Base-by-base conservation (phyloP, 2,113 vertebrate species). In the Cavia porcellus region DNA sequence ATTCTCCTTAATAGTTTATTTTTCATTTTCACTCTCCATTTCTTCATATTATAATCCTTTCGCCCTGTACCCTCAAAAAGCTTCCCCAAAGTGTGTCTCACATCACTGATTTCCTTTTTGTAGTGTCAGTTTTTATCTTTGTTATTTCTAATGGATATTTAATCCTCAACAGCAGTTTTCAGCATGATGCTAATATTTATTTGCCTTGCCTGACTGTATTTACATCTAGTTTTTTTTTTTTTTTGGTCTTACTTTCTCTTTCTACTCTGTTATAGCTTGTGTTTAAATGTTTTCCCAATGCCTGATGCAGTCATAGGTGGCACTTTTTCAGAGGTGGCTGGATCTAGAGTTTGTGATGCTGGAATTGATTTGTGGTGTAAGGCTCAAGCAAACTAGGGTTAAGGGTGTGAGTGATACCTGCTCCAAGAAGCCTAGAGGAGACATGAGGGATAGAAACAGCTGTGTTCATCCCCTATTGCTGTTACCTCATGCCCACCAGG, bases 211-310 rank as follows among this genome's bases (percentile, higher is more conserved):
- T 92, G 38, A 25, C n/a, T 95, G 52, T 86, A 13, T 66, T 94
- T 90, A 94, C 50, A 90, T 96, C 62, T 90, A 47, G 15, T 59
- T 70, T n/a, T 86, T 84, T 93, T 95, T n/a, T n/a, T n/a, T n/a
- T n/a, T n/a, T n/a, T n/a, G n/a, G 38, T 50, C 57, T 86, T 80
- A 75, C 30, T 87, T 90, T 28, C 35, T 72, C 75, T 96, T 85
- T 92, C 38, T 90, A 57, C 64, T 64, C 50, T 7, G 7, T 9
- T 70, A 70, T n/a, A 35, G 35, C 35, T 38, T 70, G 68, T n/a
- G 3, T n/a, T 35, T 70, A n/a, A 10, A 7, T 20, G 17, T 19
- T 4, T 1, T 35, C 68, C n/a, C 68, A 70, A 9, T 8, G 35
- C 35, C 68, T 70, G 17, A 70, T 20, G 17, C 35, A n/a, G 17